Conservation (phyloP, 2,113 vertebrate species). For the Vidua macroura region DNA sequence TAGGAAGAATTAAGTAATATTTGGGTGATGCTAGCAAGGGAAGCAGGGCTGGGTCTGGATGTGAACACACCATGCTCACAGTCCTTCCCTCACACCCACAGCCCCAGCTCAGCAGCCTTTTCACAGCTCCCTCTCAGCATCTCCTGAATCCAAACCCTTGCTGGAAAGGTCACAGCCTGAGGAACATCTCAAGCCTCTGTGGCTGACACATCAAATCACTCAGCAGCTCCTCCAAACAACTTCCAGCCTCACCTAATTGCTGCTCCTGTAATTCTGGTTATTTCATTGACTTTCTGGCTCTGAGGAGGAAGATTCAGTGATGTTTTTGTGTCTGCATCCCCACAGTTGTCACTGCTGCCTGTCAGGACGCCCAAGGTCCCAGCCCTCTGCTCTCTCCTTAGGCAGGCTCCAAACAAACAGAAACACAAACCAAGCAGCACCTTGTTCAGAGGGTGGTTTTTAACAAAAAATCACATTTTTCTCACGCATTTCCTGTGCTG, state of each 20-base stretch:
- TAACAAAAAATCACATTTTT: fast-evolving
- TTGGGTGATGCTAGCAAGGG: background rate
- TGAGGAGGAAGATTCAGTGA: background rate
- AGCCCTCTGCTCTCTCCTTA: no score
- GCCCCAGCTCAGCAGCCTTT: background rate
- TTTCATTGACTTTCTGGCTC: background rate
- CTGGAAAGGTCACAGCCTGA: background rate
- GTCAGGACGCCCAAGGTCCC: background rate
- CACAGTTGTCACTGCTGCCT: background rate
- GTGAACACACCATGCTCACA: background rate
- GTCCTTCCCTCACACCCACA: background rate
- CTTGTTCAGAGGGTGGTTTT: background rate
- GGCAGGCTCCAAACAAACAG: background rate
- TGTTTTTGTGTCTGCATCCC: background rate
- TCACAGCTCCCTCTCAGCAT: background rate
- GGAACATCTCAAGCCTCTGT: background rate
- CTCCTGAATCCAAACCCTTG: background rate
- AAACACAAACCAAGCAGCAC: background rate
- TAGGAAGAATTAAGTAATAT: background rate
- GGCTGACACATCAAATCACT: background rate
- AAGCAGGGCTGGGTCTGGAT: background rate
- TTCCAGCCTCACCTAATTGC: background rate
- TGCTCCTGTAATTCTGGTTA: background rate
- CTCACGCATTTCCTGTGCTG: background rate
- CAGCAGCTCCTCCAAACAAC: background rate